phyloP scores from a whole-genome alignment of 2,113 vertebrate species.

The Falcunculus frontatus region DNA sequence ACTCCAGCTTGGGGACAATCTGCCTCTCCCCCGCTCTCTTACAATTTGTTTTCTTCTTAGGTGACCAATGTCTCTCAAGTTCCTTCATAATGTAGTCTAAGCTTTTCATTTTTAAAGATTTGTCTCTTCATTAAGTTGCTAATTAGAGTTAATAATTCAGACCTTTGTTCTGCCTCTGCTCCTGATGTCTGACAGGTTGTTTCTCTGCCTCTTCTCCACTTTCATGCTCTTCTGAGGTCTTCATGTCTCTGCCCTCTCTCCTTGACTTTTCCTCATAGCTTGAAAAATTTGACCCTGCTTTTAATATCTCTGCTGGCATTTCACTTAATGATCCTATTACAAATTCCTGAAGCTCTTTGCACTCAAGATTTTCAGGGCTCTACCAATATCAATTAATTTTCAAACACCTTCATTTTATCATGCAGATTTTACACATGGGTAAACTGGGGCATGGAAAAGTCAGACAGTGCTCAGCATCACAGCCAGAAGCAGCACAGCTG shows the following conservation, averaged over 20 bases:
- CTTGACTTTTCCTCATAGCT: background rate
- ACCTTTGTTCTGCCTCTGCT: background rate
- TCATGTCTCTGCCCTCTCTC: background rate
- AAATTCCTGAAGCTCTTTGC: background rate
- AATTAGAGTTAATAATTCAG: conserved; percentile 16
- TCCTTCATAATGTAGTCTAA: background rate
- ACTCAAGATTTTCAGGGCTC: background rate
- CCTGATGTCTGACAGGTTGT: background rate
- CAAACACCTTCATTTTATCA: background rate
- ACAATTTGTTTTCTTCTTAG: background rate
- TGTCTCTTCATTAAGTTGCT: background rate
- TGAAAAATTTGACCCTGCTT: background rate
- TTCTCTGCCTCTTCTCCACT: background rate
- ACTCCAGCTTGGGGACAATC: background rate
- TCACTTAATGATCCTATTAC: conserved; percentile 42
- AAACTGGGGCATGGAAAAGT: background rate
- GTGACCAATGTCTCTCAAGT: background rate
- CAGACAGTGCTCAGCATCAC: background rate
- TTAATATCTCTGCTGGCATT: conserved; percentile 41
- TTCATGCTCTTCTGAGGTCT: background rate
- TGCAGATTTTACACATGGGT: background rate
- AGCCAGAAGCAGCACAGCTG: background rate
- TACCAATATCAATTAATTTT: background rate
- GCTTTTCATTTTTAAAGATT: conserved; percentile 29
- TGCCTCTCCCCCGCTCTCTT: background rate